These are phyloP conservation scores for Anthonomus grandis DNA, from an alignment of 1,140 invertebrate genomes.

Conservation along the genomic window DNA sequence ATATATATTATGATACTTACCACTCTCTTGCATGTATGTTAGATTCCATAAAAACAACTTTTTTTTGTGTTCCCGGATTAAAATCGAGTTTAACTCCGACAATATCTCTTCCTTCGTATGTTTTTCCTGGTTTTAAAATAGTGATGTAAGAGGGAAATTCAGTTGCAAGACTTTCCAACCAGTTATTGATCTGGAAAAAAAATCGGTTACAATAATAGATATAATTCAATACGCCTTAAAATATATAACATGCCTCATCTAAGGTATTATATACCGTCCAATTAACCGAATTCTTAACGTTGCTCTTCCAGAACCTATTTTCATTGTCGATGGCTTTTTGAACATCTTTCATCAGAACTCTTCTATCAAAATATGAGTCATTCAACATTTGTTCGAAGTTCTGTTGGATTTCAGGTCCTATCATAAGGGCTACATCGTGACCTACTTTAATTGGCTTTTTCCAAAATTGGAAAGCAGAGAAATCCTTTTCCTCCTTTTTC, in stretches of 20 bases:
- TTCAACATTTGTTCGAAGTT: constrained; percentile 30
- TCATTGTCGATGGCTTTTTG: constrained; percentile 40
- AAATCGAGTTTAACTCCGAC: constrained; percentile 58
- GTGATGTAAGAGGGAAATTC: constrained; percentile 52
- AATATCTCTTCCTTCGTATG: constrained; percentile 60
- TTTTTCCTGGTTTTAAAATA: constrained; percentile 54
- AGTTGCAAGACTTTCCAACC: constrained; percentile 49
- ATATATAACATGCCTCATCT: no score
- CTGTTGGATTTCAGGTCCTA: constrained; percentile 35
- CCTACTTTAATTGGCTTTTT: constrained; percentile 8
- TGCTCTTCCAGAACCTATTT: constrained; percentile 1
- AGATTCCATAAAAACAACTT: constrained; percentile 49
- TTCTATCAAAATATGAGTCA: constrained; percentile 28
- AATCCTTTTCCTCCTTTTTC: constrained; percentile 7
- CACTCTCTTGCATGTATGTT: constrained; percentile 51
- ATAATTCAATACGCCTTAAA: no score
- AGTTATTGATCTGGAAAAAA: constrained; percentile 49
- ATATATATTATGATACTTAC: constrained; percentile 51
- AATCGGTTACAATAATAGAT: no score
- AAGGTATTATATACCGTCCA: constrained; percentile 21
- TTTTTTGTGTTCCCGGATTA: constrained; percentile 41
- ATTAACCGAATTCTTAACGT: not conserved
- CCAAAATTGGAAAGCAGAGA: constrained; percentile 33
- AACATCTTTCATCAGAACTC: constrained; percentile 44
- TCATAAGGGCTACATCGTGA: constrained; percentile 42